These are phyloP conservation scores for Lydus trimaculatus DNA, from an alignment of 2,888 invertebrate species.

Conservation along the genomic window DNA sequence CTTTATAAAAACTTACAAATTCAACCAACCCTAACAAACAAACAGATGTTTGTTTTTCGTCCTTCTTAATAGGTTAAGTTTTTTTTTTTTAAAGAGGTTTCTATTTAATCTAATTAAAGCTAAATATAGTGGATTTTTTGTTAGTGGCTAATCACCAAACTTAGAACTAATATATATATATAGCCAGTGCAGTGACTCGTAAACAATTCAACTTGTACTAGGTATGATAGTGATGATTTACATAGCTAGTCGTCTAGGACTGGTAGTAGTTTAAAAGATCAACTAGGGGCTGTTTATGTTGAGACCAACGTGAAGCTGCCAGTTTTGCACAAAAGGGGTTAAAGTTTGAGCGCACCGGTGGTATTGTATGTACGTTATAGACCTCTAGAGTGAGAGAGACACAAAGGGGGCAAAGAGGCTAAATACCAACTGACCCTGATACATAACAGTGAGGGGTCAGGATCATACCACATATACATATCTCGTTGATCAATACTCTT, in stretches of 20 bases:
- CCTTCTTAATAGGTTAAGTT: neutral
- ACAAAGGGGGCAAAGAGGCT: neutral
- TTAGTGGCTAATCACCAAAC: too few relatives aligned
- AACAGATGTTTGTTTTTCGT: neutral
- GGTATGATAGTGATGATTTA: slow-evolving; percentile 2
- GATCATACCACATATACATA: slow-evolving; percentile 23
- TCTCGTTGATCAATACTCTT: neutral
- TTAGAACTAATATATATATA: too few relatives aligned
- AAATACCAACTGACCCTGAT: slow-evolving; percentile 34
- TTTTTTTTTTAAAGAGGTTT: neutral
- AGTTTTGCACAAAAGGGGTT: slow-evolving; percentile 6
- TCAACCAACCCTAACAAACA: neutral
- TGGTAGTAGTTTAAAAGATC: slow-evolving; percentile 5
- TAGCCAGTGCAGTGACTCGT: too few relatives aligned
- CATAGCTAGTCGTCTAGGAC: neutral
- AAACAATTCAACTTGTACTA: neutral
- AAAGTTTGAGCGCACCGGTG: neutral
- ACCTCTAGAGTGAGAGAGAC: neutral
- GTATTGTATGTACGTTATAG: neutral
- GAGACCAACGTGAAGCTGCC: slow-evolving; percentile 11
- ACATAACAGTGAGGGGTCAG: slow-evolving; percentile 33
- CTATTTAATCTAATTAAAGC: too few relatives aligned
- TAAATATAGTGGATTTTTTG: neutral
- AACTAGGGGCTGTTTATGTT: slow-evolving; percentile 3
- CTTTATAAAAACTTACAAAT: slow-evolving; percentile 2